phyloP scores from a whole-genome alignment of 2,888 invertebrate species.

The Lymantria monacha region DNA sequence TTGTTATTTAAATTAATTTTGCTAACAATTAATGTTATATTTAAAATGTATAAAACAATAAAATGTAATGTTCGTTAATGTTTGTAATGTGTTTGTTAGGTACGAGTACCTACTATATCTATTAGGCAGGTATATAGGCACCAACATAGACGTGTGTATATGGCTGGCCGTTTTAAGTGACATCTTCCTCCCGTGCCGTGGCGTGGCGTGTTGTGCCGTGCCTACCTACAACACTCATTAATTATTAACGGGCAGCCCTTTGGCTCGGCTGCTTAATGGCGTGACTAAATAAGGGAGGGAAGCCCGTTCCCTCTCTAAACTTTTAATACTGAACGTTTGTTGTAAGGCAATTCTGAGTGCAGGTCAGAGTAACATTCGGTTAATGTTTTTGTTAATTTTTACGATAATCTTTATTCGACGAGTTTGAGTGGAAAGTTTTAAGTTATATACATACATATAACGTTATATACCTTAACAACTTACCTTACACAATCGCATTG shows the following conservation, averaged over 20 bases:
- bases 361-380: conserved; percentile 23
- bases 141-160: conserved; percentile 14
- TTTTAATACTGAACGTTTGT: conserved; percentile 65
- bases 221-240: conserved; percentile 33
- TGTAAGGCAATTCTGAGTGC: conserved; percentile 54
- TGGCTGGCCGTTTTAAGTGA: conserved; percentile 38
- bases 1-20: too few species aligned
- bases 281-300: conserved; percentile 74
- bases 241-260: conserved; percentile 75
- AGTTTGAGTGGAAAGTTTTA: conserved; percentile 7
- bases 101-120: too few species aligned
- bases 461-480: too few species aligned
- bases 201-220: conserved; percentile 2
- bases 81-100: too few species aligned
- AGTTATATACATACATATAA: too few species aligned
- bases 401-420: conserved; percentile 3
- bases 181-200: conserved; percentile 38
- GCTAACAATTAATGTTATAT: too few species aligned
- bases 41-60: too few species aligned
- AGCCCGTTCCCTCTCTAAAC: conserved; percentile 46
- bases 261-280: conserved; percentile 73
- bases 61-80: too few species aligned
- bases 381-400: conserved; percentile 8
- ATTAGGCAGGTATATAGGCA: too few species aligned
- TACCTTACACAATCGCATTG: too few species aligned